Percentiles rank a stretch among this genome's conserved stretches.
Conservation (phyloP, 2,113 vertebrate species). For the Grallaria varia region DNA sequence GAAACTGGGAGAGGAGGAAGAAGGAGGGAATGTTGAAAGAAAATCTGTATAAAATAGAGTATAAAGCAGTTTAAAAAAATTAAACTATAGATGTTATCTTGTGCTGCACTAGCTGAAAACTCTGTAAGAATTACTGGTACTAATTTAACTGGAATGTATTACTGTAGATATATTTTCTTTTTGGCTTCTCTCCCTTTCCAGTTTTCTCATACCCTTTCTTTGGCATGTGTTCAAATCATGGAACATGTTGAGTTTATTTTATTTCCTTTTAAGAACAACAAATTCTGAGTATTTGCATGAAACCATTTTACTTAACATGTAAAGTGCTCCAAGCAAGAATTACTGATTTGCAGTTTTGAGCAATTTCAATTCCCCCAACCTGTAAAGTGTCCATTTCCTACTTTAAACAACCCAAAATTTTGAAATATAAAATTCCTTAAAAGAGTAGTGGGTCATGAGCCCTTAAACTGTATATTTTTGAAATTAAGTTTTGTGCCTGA, state of each 20-base stretch:
- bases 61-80: not conserved
- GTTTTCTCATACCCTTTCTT: slow-evolving; percentile 47
- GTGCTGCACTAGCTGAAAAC: not conserved
- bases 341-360: not conserved
- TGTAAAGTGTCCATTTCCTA: not conserved
- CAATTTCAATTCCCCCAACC: not conserved
- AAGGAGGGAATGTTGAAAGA: not conserved
- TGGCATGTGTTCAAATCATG: slow-evolving; percentile 16
- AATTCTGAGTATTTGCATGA: not conserved
- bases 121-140: slow-evolving; percentile 34
- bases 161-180: slow-evolving; percentile 32
- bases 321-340: not conserved
- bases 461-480: not conserved
- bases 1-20: not conserved
- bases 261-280: slow-evolving; percentile 22
- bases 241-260: not conserved
- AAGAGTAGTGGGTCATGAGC: not conserved
- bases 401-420: not conserved
- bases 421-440: not conserved
- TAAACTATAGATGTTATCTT: not conserved
- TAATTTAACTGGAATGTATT: slow-evolving; percentile 48
- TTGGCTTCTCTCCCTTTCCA: slow-evolving; percentile 19
- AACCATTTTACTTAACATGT: not conserved
- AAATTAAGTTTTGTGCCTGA: not conserved
- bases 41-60: not conserved